These are phyloP conservation scores for Spheniscus mendiculus DNA, from an alignment of 2,113 vertebrate species.

Conservation along the genomic window DNA sequence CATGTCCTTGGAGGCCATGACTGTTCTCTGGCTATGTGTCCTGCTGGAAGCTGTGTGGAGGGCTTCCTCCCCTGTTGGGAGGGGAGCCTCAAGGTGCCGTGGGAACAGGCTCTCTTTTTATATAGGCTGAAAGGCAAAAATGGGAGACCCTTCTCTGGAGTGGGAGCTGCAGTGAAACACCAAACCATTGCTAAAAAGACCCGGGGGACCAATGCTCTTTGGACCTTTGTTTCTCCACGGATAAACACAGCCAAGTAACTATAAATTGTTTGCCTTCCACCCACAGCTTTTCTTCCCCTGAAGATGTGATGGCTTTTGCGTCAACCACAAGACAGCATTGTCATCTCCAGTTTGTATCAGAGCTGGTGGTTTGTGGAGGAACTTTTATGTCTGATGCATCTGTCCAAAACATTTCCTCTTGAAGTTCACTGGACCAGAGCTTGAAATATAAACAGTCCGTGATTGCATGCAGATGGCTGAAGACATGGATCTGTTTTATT, in stretches of 20 bases:
- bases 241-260: not conserved
- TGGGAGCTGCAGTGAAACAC: not conserved
- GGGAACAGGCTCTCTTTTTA: not conserved
- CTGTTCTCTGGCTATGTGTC: not conserved
- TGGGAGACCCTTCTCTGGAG: not conserved
- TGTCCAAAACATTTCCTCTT: not conserved
- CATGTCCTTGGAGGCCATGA: not conserved
- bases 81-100: not conserved
- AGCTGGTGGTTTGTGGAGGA: rapidly evolving
- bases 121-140: not conserved
- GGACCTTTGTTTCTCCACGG: not conserved
- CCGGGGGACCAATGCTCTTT: not conserved
- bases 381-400: not conserved
- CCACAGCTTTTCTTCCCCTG: not conserved
- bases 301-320: not conserved
- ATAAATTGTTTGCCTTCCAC: not conserved
- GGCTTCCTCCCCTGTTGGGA: not conserved
- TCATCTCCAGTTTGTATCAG: not conserved
- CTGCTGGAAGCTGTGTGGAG: not conserved
- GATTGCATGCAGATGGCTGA: not conserved
- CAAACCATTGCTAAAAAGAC: not conserved
- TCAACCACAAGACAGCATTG: not conserved
- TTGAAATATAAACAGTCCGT: not conserved
- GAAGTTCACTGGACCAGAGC: not conserved
- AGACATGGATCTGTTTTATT: not conserved